Conservation (phyloP, 2,113 vertebrate species). For the Puffinus mauretanicus region DNA sequence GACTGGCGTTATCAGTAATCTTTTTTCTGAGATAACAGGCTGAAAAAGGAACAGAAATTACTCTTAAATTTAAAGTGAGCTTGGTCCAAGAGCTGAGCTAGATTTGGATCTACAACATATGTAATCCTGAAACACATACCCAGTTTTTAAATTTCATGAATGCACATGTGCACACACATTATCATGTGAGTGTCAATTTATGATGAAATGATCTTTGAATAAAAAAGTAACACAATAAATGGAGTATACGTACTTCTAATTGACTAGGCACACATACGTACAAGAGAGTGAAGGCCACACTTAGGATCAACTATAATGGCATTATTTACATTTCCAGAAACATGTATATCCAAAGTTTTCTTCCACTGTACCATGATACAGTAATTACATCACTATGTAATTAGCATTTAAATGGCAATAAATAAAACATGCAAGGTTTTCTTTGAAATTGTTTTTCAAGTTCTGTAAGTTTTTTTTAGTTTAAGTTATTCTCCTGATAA, state of each 20-base stretch:
- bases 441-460: not conserved
- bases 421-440: not conserved
- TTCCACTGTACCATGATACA: not conserved
- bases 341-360: not conserved
- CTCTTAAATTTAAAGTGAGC: not conserved
- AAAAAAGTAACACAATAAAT: not conserved
- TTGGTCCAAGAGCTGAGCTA: not conserved
- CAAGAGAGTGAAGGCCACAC: not conserved
- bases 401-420: not conserved
- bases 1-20: not conserved
- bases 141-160: not conserved
- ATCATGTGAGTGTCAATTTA: not conserved
- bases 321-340: not conserved
- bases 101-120: not conserved
- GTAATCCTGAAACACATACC: not conserved
- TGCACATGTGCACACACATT: not conserved
- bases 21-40: not conserved
- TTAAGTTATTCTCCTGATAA: not conserved
- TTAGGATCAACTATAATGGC: not conserved
- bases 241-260: not conserved
- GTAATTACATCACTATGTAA: not conserved
- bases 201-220: not conserved
- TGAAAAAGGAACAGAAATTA: not conserved
- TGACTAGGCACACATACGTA: fast-evolving
- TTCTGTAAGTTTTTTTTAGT: not conserved